Evolutionary conservation across 2,888 invertebrate genomes (phyloP), one percentile per base, ranked within the genome.

Genomic region (Sabellastarte sp.): DNA sequence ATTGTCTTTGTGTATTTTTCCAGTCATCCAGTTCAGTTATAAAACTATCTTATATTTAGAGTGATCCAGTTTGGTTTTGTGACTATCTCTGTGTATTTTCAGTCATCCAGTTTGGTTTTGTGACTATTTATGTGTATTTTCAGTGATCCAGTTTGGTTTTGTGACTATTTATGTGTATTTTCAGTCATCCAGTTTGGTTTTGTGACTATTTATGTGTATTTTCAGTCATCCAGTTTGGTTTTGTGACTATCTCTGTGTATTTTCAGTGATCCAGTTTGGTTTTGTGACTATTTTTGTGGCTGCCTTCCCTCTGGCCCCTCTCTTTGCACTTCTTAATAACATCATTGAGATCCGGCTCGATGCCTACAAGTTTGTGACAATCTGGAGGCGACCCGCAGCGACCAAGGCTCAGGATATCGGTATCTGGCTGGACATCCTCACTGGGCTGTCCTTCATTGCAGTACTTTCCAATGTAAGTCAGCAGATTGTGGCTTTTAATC

Each of bases 271-370:
- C 53, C 98, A 98, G 84, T 98, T 95, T 86, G 98, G 98, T 0
- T 98, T 98, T 87, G 92, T 96, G 55, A 96, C 96, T 2, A 92
- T 98, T 73, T 98, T 98, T 85, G 97, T 97, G 67, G 93, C 95
- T 55, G 98, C 97, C 3, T 99, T 98, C 86, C 98, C 98, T 0
- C 86, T 98, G 63, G 97, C 97, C 0, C 97, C 98, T 0, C 87
- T 98, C 63, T 98, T 96, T 86, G 97, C 98, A 0, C 87, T 99
- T 53, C 84, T 97, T 68, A 99, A 98, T 86, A 98, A 99, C 85
- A 88, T 97, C 71, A 87, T 98, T 63, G 98, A 98, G 87, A 95
- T 97, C 90, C 87, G 97, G 32, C 86, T 97, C 71, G 97, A 98
- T 86, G 96, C 96, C 1, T 90, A 90, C 83, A 98, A 98, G 86